A percentile compares a stretch with the other conserved stretches of the same genome.
These are phyloP conservation scores for Ophioninae sp. DNA, from an alignment of 2,888 invertebrate genomes.

Conservation along the genomic window DNA sequence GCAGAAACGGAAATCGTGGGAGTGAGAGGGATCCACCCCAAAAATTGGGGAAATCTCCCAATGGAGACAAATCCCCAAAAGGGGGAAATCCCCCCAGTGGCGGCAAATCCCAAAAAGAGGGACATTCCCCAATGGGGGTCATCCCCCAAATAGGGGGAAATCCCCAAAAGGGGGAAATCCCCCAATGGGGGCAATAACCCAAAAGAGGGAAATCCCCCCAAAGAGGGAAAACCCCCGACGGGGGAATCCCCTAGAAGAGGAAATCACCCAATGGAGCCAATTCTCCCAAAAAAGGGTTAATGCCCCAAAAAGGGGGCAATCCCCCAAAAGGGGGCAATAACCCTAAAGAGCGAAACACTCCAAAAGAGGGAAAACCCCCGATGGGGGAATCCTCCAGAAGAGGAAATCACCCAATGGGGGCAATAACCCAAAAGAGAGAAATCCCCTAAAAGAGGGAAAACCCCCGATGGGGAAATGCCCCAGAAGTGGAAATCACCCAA, in stretches of 20 bases:
- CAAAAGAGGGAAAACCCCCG: not conserved
- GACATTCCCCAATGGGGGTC: too few species aligned
- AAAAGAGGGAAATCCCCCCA: not conserved
- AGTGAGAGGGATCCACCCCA: not conserved
- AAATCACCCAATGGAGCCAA: not conserved
- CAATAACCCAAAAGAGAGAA: too few species aligned
- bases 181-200: too few species aligned
- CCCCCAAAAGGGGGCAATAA: not conserved
- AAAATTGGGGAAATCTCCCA: not conserved
- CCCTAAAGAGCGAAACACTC: too few species aligned
- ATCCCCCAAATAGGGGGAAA: too few species aligned
- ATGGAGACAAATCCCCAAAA: not conserved
- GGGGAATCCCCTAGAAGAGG: too few species aligned
- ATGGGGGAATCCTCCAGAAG: too few species aligned
- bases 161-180: not conserved
- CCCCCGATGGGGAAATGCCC: not conserved
- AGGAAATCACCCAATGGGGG: too few species aligned
- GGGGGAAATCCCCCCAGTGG: too few species aligned
- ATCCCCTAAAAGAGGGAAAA: not conserved
- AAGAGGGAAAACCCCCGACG: not conserved
- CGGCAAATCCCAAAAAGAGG: not conserved
- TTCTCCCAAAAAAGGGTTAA: too few species aligned
- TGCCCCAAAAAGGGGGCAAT: not conserved
- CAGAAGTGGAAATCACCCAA: too few species aligned
- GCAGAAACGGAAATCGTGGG: not conserved